Evolutionary conservation across 2,888 invertebrate genomes (phyloP).

Genomic region (Ophioninae sp.): DNA sequence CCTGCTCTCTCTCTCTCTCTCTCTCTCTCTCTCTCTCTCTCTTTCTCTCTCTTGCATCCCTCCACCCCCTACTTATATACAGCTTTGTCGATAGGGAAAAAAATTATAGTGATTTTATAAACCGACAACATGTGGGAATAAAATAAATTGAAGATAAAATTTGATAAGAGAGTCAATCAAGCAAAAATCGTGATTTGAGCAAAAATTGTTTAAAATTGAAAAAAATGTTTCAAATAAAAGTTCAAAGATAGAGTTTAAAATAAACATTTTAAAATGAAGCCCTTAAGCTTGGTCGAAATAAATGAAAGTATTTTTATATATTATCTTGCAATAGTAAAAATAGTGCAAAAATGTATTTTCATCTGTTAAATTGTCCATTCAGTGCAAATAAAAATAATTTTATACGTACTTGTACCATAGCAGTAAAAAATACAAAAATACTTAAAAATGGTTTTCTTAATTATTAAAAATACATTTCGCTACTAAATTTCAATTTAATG

Average conservation of each 20-base stretch:
- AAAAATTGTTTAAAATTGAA: no score
- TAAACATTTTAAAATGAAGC: not conserved
- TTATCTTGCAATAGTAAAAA: no score
- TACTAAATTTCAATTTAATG: no score
- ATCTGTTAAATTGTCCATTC: no score
- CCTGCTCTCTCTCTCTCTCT: slow-evolving; percentile 27
- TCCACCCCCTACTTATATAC: not conserved
- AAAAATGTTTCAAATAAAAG: not conserved
- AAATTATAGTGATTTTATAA: slow-evolving; percentile 69
- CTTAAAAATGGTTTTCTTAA: no score
- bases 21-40: slow-evolving; percentile 20
- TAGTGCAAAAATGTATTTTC: no score
- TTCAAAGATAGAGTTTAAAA: not conserved
- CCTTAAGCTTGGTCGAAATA: not conserved
- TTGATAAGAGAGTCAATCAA: not conserved
- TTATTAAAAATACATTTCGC: no score
- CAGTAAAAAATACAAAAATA: no score
- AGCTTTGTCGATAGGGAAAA: slow-evolving; percentile 3
- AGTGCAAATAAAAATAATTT: no score
- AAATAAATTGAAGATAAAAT: not conserved
- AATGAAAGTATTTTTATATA: no score
- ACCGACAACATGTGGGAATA: not conserved
- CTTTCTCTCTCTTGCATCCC: not conserved
- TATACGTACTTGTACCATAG: no score
- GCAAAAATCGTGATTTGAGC: no score